Base-by-base conservation (phyloP, 2,797 vertebrate species). In the Arrhamphus sclerolepis region DNA sequence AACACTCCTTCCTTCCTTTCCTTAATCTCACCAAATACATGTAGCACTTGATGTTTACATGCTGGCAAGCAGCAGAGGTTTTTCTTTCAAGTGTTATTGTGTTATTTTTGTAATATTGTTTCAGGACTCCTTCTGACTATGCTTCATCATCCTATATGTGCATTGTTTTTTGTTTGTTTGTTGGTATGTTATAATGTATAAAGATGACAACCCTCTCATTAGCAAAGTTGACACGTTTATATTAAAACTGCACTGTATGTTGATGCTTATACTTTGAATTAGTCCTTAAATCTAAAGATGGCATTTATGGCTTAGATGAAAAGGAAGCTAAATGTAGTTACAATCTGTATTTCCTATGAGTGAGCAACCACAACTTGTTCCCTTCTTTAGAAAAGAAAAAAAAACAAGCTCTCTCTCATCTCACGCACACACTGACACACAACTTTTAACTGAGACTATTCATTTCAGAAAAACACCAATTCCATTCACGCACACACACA, bases 331-430 rank as follows among this genome's bases (percentile, higher is more conserved):
- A 24, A 13, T 21, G 17, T 1, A 43, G 34, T 34, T 34, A 10
- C 31, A 11, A 11, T 38, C 11, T 38, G 34, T 38, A 38, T 5
- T 38, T 11, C 2, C 13, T 38, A 34, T 11, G 34, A 38, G 13
- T 14, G 34, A 38, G 71, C 56, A 44, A 41, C 42, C 39, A 46
- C 19, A 78, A 80, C 75, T 76, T 73, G 73, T 73, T 21, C 24
- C 6, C 24, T 26, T 6, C 24, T 26, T 26, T 26, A n/a, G n/a
- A n/a, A n/a, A n/a, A n/a, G n/a, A n/a, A n/a, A n/a, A n/a, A n/a
- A n/a, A n/a, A 34, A 34, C 31, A 34, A 34, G 49, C 62, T 50
- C 47, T 44, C 62, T 50, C 47, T 44, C 43, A 28, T 51, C 51
- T 40, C 26, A 41, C 51, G 38, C 38, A 43, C 16, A 57, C 26